Conservation (phyloP, 35 echinoderm and acorn worm species). For the Apostichopus californicus region DNA sequence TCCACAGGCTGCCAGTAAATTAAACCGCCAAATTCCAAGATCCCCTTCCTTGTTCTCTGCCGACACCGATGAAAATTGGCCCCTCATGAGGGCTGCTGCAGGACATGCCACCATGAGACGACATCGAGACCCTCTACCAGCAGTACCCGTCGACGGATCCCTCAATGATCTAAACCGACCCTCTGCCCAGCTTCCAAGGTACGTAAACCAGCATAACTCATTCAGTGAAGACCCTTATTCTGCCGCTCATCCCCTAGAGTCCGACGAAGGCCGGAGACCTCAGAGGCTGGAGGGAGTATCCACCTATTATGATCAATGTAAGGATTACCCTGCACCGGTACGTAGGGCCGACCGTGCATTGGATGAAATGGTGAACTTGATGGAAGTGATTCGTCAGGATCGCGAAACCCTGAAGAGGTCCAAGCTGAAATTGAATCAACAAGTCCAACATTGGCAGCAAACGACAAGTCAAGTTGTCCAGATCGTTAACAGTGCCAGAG, state of each 20-base stretch:
- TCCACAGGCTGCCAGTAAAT: neutral
- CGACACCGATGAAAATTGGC: neutral
- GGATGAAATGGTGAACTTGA: neutral
- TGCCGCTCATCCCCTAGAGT: neutral
- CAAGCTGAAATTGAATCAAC: neutral
- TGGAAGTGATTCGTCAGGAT: neutral
- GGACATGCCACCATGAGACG: neutral
- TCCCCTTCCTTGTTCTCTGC: neutral
- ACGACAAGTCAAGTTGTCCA: neutral
- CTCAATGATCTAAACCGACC: conserved; percentile 1
- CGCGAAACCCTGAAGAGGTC: neutral
- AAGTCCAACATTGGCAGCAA: neutral
- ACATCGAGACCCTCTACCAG: neutral
- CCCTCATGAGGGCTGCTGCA: neutral
- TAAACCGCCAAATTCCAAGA: neutral
- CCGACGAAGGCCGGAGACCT: neutral
- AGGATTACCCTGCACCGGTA: neutral
- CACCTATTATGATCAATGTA: neutral
- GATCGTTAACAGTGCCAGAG: neutral
- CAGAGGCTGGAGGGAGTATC: neutral
- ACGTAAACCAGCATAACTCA: neutral
- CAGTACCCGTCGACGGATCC: neutral
- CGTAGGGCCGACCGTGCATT: neutral
- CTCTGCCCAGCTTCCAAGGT: neutral
- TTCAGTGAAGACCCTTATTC: neutral